Percentiles rank a stretch among this genome's conserved stretches.
Conservation (phyloP, 2,888 invertebrate genomes). For the Xestia rhomboidea region DNA sequence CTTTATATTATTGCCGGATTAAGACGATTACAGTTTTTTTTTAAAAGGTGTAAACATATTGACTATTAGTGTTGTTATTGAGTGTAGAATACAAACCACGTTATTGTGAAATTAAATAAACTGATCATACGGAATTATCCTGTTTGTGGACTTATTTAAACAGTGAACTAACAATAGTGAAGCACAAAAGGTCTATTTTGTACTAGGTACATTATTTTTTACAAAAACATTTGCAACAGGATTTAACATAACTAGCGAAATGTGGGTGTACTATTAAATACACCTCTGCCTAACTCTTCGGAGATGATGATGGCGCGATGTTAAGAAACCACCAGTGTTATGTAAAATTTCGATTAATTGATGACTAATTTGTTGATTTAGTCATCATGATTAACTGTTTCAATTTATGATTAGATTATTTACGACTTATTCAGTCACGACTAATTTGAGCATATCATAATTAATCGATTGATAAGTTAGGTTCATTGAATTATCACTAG, state of each 20-base stretch:
- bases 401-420: background rate
- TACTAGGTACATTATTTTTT: background rate
- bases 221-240: background rate
- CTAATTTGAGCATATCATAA: background rate
- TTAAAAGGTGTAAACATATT: too few species aligned
- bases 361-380: background rate
- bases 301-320: background rate
- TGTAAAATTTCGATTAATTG: background rate
- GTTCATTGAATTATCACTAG: background rate
- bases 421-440: background rate
- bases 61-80: too few species aligned
- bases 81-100: too few species aligned
- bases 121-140: too few species aligned
- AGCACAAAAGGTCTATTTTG: conserved; percentile 18
- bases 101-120: too few species aligned
- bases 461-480: background rate
- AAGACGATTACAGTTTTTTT: too few species aligned
- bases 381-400: background rate
- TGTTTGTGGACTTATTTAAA: too few species aligned
- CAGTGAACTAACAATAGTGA: too few species aligned
- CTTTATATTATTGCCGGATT: too few species aligned
- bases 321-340: background rate
- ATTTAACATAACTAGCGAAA: background rate
- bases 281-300: background rate
- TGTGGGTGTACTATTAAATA: background rate